Base-by-base conservation (phyloP, 2,888 invertebrate species). In the Meandrusa payeni region DNA sequence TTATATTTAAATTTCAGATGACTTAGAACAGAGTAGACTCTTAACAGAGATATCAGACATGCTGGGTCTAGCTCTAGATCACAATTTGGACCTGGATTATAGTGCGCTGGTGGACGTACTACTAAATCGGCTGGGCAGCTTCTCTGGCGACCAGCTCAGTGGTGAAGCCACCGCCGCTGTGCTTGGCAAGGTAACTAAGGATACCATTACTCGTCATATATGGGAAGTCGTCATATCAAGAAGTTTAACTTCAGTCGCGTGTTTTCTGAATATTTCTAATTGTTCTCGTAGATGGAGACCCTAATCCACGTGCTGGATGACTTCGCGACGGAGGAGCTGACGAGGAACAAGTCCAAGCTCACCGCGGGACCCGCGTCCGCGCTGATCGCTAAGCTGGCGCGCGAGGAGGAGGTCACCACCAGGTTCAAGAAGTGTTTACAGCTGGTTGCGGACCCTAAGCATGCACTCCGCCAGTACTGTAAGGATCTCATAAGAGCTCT, bases 391-490 rank as follows among this genome's bases (percentile, higher is more conserved):
- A 44, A 33, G 34, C 17, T 47, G 5, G 46, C 7, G n/a, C 37
- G 10, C n/a, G 51, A 37, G 7, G 47, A 29, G 15, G 40, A 29
- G 0, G 26, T 11, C n/a, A 5, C 47, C 1, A 46, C 50, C 1
- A 50, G 46, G n/a, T 61, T 51, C 12, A 59, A 50, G 38, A 40
- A 48, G 13, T 61, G 68, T 15, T 51, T 80, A 2, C 59, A 62
- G 17, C 41, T 73, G 2, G 44, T 80, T 0, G 56, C 66, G 1
- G 72, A 77, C 11, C 61, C 71, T 0, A 54, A 52, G 2, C 52
- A 63, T 19, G 39, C 50, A 5, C 44, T 57, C 41, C 39, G 24
- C 6, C 55, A 41, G 33, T 66, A 55, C 45, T 64, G 62, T 42
- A 51, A 26, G 1, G 39, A 37, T 15, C 39, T 72, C 17, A 5